Conservation (phyloP, 1,140 invertebrate genomes). For the Liolophura sinensis region DNA sequence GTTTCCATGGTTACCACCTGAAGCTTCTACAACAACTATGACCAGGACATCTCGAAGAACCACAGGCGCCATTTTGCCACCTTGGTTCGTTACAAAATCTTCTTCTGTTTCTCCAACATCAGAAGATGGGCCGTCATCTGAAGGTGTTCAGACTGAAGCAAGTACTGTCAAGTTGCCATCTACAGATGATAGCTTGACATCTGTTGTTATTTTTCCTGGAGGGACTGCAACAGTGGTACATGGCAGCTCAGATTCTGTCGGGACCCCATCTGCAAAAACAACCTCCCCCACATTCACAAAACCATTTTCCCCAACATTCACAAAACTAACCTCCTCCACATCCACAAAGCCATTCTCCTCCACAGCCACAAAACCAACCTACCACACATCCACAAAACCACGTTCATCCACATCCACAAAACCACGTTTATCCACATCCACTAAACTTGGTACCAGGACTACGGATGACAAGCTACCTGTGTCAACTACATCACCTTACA, state of each 20-base stretch:
- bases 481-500: no score
- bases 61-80: no score
- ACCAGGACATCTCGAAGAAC: no score
- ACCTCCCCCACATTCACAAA: neutral
- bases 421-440: neutral
- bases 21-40: no score
- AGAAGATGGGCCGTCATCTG: no score
- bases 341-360: conserved; percentile 6
- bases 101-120: no score
- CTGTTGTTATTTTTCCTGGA: no score
- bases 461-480: neutral
- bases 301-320: neutral
- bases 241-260: neutral
- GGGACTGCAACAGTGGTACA: conserved; percentile 1
- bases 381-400: neutral
- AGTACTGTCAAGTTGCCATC: no score
- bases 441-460: neutral
- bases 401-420: neutral
- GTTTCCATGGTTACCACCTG: no score
- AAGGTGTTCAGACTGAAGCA: no score
- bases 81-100: no score
- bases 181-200: no score
- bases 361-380: conserved; percentile 1
- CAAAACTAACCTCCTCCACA: neutral
- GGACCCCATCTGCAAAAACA: neutral